Percentiles rank a stretch among this genome's conserved stretches.
phyloP scores from a whole-genome alignment of 2,113 vertebrate genomes.

The Urocynchramus pylzowi region DNA sequence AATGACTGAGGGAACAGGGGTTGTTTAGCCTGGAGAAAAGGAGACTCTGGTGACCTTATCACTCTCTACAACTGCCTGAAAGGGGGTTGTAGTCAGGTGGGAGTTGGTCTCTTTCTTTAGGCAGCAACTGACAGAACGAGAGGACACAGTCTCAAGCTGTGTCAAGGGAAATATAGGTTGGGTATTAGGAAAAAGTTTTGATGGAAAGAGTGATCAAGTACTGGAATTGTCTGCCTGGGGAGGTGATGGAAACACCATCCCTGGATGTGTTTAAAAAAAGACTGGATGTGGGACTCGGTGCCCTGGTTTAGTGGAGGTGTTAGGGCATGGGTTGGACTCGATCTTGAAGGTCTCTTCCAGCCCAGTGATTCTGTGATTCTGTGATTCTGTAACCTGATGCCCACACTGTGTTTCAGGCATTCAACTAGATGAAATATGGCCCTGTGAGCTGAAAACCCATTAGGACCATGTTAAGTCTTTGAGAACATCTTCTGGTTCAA shows the following conservation, averaged over 20 bases:
- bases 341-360: not conserved
- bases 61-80: not conserved
- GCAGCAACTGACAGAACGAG: not conserved
- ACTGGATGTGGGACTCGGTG: accelerated
- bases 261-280: not conserved
- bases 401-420: not conserved
- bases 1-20: accelerated
- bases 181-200: not conserved
- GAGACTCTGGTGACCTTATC: no score
- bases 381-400: not conserved
- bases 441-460: not conserved
- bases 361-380: no score
- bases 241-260: not conserved
- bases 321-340: not conserved
- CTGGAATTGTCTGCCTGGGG: accelerated
- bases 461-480: accelerated
- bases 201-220: accelerated
- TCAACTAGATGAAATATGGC: not conserved
- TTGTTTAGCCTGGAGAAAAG: not conserved
- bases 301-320: not conserved
- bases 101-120: not conserved
- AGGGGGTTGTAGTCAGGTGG: not conserved
- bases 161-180: accelerated
- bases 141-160: accelerated
- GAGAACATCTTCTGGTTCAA: not conserved